Conservation (phyloP, 2,888 invertebrate species). For the Andrena chrysosceles region DNA sequence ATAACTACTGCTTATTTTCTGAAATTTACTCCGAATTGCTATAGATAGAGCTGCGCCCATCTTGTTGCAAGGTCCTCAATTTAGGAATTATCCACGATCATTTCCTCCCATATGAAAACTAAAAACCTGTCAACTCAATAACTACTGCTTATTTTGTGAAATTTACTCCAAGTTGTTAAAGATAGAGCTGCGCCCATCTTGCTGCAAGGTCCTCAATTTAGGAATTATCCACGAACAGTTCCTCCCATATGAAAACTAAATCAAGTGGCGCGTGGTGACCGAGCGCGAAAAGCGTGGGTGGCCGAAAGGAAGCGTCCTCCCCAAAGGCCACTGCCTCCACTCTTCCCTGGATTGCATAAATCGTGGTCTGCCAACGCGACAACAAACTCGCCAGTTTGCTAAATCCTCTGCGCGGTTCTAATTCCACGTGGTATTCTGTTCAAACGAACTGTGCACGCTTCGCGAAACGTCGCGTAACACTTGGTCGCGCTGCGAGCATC, state of each 20-base stretch:
- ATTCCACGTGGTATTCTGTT: background rate
- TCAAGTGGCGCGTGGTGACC: slow-evolving; percentile 58
- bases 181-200: too few relatives aligned
- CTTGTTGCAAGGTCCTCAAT: too few relatives aligned
- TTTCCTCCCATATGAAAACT: slow-evolving; percentile 43
- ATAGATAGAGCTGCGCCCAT: too few relatives aligned
- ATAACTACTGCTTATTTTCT: too few relatives aligned
- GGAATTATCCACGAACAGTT: slow-evolving; percentile 36
- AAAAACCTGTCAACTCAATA: too few relatives aligned
- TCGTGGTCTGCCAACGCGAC: background rate
- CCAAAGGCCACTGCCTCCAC: slow-evolving; percentile 1
- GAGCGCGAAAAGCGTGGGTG: slow-evolving; percentile 26
- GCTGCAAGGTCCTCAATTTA: too few relatives aligned
- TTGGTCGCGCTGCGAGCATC: background rate
- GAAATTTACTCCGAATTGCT: too few relatives aligned
- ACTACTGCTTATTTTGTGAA: too few relatives aligned
- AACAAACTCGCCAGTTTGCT: slow-evolving; percentile 1
- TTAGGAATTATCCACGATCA: slow-evolving; percentile 27
- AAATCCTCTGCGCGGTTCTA: background rate
- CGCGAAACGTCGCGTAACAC: background rate
- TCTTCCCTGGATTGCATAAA: slow-evolving; percentile 4
- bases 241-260: slow-evolving; percentile 64
- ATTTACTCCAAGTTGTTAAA: too few relatives aligned
- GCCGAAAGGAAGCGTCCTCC: slow-evolving; percentile 31
- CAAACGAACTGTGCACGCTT: background rate